Evolutionary conservation across 1,140 invertebrate species (phyloP).

Genomic region (Halesus radiatus): DNA sequence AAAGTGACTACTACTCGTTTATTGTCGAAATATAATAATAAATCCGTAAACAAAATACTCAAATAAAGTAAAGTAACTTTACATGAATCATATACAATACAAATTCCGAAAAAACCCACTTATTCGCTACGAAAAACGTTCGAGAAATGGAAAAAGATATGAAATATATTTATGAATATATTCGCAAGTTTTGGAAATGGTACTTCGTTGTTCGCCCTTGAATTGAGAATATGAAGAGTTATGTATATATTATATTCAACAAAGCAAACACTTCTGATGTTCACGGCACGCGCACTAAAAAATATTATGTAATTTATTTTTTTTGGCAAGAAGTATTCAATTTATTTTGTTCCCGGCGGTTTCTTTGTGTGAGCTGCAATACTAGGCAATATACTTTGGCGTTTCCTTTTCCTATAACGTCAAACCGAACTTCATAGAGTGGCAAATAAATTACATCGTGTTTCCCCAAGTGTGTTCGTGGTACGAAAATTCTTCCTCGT

Average conservation of each 20-base stretch:
- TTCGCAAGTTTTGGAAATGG: slow-evolving; percentile 31
- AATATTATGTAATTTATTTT: too few species aligned
- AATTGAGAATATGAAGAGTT: not conserved
- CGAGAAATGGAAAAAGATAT: slow-evolving; percentile 5
- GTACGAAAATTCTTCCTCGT: too few species aligned
- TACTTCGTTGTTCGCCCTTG: slow-evolving; percentile 12
- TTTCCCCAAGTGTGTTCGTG: not conserved
- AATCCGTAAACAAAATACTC: not conserved
- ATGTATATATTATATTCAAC: too few species aligned
- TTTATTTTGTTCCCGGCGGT: too few species aligned
- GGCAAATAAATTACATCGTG: not conserved
- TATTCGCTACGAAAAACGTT: slow-evolving; percentile 7
- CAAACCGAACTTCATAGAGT: not conserved
- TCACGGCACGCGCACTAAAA: too few species aligned
- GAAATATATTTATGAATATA: slow-evolving; percentile 37
- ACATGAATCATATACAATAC: not conserved
- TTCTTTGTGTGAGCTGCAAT: too few species aligned
- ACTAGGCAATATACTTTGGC: too few species aligned
- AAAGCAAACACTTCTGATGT: too few species aligned
- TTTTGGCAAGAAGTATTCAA: too few species aligned
- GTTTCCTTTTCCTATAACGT: too few species aligned
- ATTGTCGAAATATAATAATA: slow-evolving; percentile 2
- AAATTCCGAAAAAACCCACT: slow-evolving; percentile 3
- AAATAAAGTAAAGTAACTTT: slow-evolving; percentile 32
- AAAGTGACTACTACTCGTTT: too few species aligned